Conservation (phyloP, 2,797 vertebrate genomes). For the Ispidina picta region DNA sequence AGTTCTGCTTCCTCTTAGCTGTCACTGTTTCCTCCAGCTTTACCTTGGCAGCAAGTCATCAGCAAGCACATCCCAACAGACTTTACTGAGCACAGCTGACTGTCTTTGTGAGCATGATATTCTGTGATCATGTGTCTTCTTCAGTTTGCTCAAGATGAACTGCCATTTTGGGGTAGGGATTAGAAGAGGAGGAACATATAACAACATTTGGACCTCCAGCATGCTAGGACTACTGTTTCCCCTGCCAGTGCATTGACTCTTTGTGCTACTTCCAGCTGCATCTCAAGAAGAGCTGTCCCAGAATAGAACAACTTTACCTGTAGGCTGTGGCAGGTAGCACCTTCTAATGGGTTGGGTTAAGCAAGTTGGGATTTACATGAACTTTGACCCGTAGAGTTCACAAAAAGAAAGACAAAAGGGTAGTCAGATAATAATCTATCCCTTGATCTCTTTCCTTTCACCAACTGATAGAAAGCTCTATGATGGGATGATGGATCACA, state of each 20-base stretch:
- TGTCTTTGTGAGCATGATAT: not conserved
- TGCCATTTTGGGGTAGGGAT: not conserved
- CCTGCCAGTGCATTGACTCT: not conserved
- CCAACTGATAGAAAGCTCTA: not conserved
- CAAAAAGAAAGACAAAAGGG: not conserved
- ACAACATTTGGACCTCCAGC: not conserved
- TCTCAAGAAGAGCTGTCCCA: not conserved
- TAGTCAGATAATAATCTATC: not conserved
- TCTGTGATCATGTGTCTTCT: not conserved
- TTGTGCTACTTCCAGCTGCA: not conserved
- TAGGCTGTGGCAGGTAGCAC: not conserved
- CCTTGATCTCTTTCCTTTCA: not conserved
- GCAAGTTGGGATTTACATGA: not conserved
- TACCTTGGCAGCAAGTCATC: not conserved
- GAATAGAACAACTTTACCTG: rapidly evolving
- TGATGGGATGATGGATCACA: not conserved
- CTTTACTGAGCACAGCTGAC: not conserved
- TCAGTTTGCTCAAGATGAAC: not conserved
- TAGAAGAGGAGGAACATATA: not conserved
- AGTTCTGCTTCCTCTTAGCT: not conserved
- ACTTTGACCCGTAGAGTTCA: rapidly evolving
- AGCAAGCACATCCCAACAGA: rapidly evolving
- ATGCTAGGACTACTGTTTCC: not conserved
- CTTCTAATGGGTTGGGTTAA: not conserved
- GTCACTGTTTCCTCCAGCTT: not conserved